Conservation (phyloP, 2,113 vertebrate genomes). For the Corvus cornix region DNA sequence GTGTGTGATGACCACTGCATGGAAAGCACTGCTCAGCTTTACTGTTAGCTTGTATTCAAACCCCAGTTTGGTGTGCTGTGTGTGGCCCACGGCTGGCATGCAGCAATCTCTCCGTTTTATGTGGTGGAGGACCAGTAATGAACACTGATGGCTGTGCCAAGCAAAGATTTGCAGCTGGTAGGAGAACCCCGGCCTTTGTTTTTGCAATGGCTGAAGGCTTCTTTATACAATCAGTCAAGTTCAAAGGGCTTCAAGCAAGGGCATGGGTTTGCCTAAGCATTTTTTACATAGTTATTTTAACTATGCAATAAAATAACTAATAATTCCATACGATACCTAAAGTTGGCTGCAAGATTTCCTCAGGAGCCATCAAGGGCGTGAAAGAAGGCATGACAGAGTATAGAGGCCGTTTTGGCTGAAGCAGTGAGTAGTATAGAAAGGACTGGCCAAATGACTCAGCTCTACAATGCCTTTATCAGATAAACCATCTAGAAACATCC, state of each 20-base stretch:
- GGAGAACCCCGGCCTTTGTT: not conserved
- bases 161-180: not conserved
- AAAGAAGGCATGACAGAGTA: not conserved
- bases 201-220: not conserved
- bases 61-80: not conserved
- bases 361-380: not conserved
- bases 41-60: not conserved
- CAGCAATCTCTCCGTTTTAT: not conserved
- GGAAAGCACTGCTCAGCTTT: accelerated
- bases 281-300: not conserved
- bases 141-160: accelerated
- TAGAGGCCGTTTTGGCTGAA: not conserved
- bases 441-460: accelerated
- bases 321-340: not conserved
- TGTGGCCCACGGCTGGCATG: not conserved
- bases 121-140: accelerated
- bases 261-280: not conserved
- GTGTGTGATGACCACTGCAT: not conserved
- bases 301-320: not conserved
- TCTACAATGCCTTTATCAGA: not conserved
- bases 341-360: not conserved
- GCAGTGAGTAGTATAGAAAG: not conserved
- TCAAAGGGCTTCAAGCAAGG: not conserved
- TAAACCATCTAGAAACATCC: not conserved
- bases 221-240: not conserved